Base-by-base conservation (phyloP, 2,888 invertebrate genomes). In the Petrophora chlorosata region DNA sequence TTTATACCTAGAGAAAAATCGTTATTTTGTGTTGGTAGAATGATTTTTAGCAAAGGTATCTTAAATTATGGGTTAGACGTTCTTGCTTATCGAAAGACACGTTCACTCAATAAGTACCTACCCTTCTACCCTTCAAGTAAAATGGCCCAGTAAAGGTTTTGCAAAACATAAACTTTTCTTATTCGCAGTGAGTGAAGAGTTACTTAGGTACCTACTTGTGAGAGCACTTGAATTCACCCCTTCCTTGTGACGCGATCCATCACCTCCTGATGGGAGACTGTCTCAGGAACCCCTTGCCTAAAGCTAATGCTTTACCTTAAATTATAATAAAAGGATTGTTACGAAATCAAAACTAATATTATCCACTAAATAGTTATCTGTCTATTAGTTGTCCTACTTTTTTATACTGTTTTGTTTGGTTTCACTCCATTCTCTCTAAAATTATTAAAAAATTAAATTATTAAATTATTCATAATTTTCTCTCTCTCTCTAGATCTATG, bases 191-290 rank as follows among this genome's bases (percentile, higher is more conserved):
- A 55, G 53, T 59, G 48, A 54, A 52, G 47, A 55, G 54, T 56
- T 45, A 12, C 32, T 44, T 19, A 47, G n/a, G n/a, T n/a, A n/a
- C n/a, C n/a, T n/a, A 23, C 9, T 40, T 38, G 41, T 41, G 30
- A 40, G 36, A 40, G 41, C 40, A 22, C 46, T 43, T 38, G 16
- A 33, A 47, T 33, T 38, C 58, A 70, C 72, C 77, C 79, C 73
- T 72, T 71, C 34, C 70, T 53, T 57, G 74, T 73, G 74, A n/a
- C n/a, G n/a, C n/a, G n/a, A 80, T 80, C 80, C 78, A 80, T 80
- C 80, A 80, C 55, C 65, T 75, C 73, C 76, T 65, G 59, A 63
- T 56, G 59, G 44, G 56, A 61, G 58, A 70, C 63, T 63, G 62
- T 61, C 46, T 53, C 38, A 17, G 26, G 35, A 57, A 47, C 55